Conservation (phyloP, 2,113 vertebrate species). For the Fulmarus glacialis region DNA sequence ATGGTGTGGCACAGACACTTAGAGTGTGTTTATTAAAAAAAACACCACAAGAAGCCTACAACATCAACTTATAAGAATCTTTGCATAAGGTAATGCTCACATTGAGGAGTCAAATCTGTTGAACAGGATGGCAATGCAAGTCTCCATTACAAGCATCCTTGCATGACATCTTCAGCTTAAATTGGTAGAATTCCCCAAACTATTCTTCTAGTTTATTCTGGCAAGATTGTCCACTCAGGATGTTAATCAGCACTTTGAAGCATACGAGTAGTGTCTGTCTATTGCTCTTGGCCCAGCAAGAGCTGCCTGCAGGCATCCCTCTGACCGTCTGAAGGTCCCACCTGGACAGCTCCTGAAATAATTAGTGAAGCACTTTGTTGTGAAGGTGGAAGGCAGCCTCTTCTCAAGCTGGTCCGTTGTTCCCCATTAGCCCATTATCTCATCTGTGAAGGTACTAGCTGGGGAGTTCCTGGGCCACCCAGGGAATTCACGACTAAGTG, state of each 20-base stretch:
- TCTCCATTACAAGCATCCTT: background rate
- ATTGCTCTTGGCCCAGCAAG: background rate
- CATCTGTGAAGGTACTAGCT: background rate
- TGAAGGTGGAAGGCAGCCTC: background rate
- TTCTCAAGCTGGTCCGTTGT: background rate
- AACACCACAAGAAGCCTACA: background rate
- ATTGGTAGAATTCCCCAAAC: background rate
- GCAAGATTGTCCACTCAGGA: background rate
- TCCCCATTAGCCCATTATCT: background rate
- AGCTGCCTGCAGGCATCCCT: background rate
- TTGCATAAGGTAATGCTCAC: background rate
- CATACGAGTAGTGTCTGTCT: accelerated
- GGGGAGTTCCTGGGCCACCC: background rate
- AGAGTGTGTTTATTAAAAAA: background rate
- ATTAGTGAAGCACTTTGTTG: background rate
- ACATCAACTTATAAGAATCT: background rate
- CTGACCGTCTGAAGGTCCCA: background rate
- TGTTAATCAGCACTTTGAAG: background rate
- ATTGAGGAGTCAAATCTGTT: background rate
- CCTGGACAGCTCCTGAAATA: background rate
- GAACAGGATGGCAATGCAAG: background rate
- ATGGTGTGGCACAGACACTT: background rate
- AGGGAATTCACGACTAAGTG: background rate
- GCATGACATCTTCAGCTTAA: background rate
- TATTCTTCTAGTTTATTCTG: background rate